phyloP scores from a whole-genome alignment of 2,113 vertebrate genomes.

The Formicarius rufipectus region DNA sequence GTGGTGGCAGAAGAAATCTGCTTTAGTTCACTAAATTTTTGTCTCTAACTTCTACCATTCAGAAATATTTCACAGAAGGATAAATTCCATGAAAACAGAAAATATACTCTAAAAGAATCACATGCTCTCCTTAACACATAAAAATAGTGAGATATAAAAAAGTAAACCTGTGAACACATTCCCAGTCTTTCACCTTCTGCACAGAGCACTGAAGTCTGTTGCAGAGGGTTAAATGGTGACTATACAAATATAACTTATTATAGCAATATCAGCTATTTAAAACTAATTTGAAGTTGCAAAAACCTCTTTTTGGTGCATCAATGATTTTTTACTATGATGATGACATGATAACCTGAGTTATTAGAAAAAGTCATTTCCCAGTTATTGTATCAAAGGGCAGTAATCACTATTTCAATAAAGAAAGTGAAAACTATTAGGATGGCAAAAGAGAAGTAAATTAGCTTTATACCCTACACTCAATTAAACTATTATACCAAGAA shows the following conservation, averaged over 20 bases:
- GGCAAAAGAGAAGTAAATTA: conserved; percentile 75
- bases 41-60: background rate
- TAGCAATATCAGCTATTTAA: background rate
- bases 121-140: background rate
- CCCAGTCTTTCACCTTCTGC: background rate
- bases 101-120: background rate
- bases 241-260: background rate
- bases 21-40: background rate
- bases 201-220: background rate
- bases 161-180: background rate
- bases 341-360: conserved; percentile 69
- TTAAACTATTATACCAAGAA: conserved; percentile 74
- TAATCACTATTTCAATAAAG: conserved; percentile 79
- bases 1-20: background rate
- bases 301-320: background rate
- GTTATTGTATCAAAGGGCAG: conserved; percentile 73
- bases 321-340: conserved; percentile 50
- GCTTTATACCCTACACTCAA: conserved; percentile 64
- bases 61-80: background rate
- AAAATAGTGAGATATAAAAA: background rate
- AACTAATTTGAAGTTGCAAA: conserved; percentile 42
- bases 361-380: conserved; percentile 71
- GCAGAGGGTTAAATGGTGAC: background rate
- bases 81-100: background rate
- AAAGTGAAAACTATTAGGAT: conserved; percentile 69